phyloP scores from a whole-genome alignment of 2,888 invertebrate species.

The Choristoneura rosaceana region DNA sequence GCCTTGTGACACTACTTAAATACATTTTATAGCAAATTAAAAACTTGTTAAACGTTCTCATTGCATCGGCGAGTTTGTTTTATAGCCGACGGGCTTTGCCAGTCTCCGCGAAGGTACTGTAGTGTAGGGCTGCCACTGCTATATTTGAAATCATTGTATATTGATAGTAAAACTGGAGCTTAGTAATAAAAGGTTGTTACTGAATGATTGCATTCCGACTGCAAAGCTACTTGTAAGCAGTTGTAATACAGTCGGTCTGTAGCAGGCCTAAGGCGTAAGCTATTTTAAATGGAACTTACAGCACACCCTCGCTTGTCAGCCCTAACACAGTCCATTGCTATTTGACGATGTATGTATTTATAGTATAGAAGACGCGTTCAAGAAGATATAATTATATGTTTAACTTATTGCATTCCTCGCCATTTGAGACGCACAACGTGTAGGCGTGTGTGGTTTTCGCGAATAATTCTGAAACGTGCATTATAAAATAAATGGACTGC shows the following conservation, averaged over 20 bases:
- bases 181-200: too few relatives aligned
- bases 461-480: neutral
- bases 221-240: too few relatives aligned
- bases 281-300: too few relatives aligned
- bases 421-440: slow-evolving; percentile 5
- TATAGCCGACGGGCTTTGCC: neutral
- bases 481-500: neutral
- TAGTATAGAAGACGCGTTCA: neutral
- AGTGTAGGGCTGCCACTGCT: neutral
- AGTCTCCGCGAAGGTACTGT: neutral
- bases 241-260: too few relatives aligned
- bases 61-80: neutral
- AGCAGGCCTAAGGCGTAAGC: too few relatives aligned
- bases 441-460: neutral
- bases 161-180: too few relatives aligned
- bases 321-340: neutral
- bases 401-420: slow-evolving; percentile 31
- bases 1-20: slow-evolving; percentile 6
- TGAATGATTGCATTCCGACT: too few relatives aligned
- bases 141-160: neutral
- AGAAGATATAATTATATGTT: slow-evolving; percentile 2
- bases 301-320: neutral
- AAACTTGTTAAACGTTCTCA: neutral
- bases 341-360: neutral
- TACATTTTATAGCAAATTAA: neutral